Base-by-base conservation (phyloP, 2,888 invertebrate genomes). In the Synanthedon tipuliformis region DNA sequence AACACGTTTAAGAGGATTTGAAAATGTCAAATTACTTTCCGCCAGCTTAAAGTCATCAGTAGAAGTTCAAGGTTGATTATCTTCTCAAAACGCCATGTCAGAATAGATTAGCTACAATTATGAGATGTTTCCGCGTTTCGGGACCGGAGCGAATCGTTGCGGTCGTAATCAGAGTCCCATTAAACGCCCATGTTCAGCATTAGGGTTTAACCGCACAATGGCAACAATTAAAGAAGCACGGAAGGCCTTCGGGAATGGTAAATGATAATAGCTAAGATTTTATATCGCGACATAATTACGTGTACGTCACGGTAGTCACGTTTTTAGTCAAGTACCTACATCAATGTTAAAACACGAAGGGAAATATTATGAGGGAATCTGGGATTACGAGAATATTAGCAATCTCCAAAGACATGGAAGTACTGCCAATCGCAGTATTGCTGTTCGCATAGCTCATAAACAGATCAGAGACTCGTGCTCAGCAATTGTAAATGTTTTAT, bases 111-210 rank as follows among this genome's bases (percentile, higher is more conserved):
- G 62, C 57, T 55, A 65, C 66, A 65, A 69, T 66, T 68, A 64
- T 57, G 18, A 50, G 55, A 57, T 59, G 59, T 65, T 78, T 76
- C 74, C 74, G 75, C 65, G 73, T 78, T 75, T 71, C 68, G 58
- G 57, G 57, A 60, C 69, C 72, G 71, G 63, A 65, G 56, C 74
- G 69, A 76, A 78, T 74, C 50, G 49, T n/a, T 62, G 68, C 61
- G 55, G 61, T 61, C 57, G 70, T 71, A 74, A 77, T 74, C 71
- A 71, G 61, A 62, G 68, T 60, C 58, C 71, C 64, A 77, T 78
- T 80, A 76, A 73, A 75, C 81, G 76, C 76, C 83, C 74, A 79
- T 74, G 66, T 71, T 23, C 64, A 67, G 69, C 72, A 75, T 77
- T 72, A 74, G 68, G 69, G 67, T 34, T 10, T 34, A 62, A 71